These are phyloP conservation scores for Palythoa grandis DNA, from an alignment of 92 coral and sea anemone species.

Conservation along the genomic window DNA sequence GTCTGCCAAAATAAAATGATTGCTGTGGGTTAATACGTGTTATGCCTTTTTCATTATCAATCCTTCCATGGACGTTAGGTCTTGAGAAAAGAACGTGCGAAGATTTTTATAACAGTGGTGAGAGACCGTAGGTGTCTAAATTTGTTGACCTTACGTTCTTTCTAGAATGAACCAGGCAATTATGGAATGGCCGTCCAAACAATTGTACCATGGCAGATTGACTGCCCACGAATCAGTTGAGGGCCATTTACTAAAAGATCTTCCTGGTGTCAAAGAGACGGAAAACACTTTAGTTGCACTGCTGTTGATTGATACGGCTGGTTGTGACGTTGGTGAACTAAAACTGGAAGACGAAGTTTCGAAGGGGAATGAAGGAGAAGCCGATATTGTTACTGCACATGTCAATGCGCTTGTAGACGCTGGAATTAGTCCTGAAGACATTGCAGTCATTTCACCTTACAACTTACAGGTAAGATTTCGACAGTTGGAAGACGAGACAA, in stretches of 20 bases:
- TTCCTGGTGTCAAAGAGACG: constrained; percentile 79
- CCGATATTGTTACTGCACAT: constrained; percentile 92
- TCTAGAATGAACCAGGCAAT: constrained; percentile 92
- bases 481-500: not conserved
- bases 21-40: too few species aligned
- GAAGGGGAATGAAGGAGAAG: constrained; percentile 98
- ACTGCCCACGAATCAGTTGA: constrained; percentile 82
- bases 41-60: too few species aligned
- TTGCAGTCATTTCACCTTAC: constrained; percentile 95
- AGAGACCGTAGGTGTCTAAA: not conserved
- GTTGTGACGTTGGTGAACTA: constrained; percentile 91
- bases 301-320: constrained; percentile 95
- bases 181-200: constrained; percentile 94
- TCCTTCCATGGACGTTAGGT: too few species aligned
- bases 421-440: constrained; percentile 84
- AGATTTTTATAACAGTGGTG: too few species aligned
- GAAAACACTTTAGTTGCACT: constrained; percentile 86
- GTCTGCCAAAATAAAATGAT: too few species aligned
- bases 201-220: constrained; percentile 80
- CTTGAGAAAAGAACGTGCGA: too few species aligned
- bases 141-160: not conserved
- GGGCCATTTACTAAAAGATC: constrained; percentile 78
- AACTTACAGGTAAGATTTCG: constrained; percentile 79
- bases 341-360: constrained; percentile 88
- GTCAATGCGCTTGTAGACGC: constrained; percentile 80